These are phyloP conservation scores for Nymphalis polychloros DNA, from an alignment of 2,888 invertebrate species.

Conservation along the genomic window DNA sequence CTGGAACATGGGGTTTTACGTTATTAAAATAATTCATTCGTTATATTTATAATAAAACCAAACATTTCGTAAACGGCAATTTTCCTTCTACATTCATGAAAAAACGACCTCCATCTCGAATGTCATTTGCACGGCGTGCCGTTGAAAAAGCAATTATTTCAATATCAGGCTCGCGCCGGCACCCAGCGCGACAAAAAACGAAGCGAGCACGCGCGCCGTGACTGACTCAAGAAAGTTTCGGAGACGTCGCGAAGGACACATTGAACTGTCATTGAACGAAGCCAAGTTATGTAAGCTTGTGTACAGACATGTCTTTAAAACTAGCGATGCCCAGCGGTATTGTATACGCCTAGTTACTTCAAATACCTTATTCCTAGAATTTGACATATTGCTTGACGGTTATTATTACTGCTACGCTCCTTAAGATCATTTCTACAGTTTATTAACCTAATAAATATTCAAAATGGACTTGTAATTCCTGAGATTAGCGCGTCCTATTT, in stretches of 20 bases:
- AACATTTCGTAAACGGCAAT: slow-evolving; percentile 74
- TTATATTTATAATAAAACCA: slow-evolving; percentile 53
- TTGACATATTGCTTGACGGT: too few relatives aligned
- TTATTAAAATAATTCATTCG: slow-evolving; percentile 28
- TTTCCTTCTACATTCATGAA: slow-evolving; percentile 63
- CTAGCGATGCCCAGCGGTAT: too few relatives aligned
- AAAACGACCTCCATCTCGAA: slow-evolving; percentile 80
- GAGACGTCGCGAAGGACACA: slow-evolving; percentile 64
- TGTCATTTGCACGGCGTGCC: slow-evolving; percentile 81
- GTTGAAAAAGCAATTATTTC: slow-evolving; percentile 82
- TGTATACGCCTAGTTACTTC: too few relatives aligned
- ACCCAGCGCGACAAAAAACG: slow-evolving; percentile 66
- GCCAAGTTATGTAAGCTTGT: slow-evolving; percentile 2
- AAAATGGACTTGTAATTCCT: too few relatives aligned
- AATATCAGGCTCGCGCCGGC: slow-evolving; percentile 73
- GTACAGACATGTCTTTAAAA: too few relatives aligned
- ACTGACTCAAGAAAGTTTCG: slow-evolving; percentile 67
- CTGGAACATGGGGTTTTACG: background rate
- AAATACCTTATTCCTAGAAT: too few relatives aligned
- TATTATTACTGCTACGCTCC: too few relatives aligned
- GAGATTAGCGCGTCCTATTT: too few relatives aligned
- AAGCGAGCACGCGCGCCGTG: slow-evolving; percentile 73
- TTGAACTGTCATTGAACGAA: slow-evolving; percentile 31
- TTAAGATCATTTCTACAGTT: too few relatives aligned
- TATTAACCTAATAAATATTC: too few relatives aligned